Percentiles rank a stretch among this genome's conserved stretches.
These are phyloP conservation scores for Hafferia zeledoni DNA, from an alignment of 2,797 vertebrate genomes.

Conservation along the genomic window DNA sequence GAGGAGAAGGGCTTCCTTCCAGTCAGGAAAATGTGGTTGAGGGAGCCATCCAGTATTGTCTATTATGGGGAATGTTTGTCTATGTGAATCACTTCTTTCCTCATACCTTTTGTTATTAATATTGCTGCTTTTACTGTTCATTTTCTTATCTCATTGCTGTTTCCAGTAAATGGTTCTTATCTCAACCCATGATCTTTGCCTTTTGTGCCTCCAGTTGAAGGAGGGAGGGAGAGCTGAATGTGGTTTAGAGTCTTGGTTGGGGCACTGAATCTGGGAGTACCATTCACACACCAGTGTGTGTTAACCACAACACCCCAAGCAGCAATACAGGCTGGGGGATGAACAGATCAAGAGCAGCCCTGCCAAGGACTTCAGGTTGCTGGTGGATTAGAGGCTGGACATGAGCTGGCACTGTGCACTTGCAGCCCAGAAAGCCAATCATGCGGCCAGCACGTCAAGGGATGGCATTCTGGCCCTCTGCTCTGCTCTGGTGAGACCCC, in stretches of 20 bases:
- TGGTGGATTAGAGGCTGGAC: not conserved
- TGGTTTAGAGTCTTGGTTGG: not conserved
- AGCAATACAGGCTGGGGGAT: not conserved
- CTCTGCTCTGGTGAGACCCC: not conserved
- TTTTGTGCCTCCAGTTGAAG: not conserved
- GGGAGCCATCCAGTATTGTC: not conserved
- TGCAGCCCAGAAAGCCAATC: not conserved
- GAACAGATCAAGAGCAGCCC: not conserved
- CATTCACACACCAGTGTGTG: not conserved
- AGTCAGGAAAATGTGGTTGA: not conserved
- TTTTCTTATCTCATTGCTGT: not conserved
- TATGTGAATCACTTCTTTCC: not conserved
- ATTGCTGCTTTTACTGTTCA: not conserved
- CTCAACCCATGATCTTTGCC: not conserved
- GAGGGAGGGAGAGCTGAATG: not conserved
- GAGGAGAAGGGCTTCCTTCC: not conserved
- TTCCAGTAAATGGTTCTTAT: not conserved
- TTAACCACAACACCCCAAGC: not conserved
- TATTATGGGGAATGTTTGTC: not conserved
- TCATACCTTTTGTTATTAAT: not conserved
- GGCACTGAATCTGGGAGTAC: not conserved
- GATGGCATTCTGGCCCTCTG: not conserved
- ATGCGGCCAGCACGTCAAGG: not conserved
- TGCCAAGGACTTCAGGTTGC: not conserved
- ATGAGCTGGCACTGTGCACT: not conserved